Conservation (phyloP, 2,888 invertebrate genomes). For the Iphiclides podalirius region DNA sequence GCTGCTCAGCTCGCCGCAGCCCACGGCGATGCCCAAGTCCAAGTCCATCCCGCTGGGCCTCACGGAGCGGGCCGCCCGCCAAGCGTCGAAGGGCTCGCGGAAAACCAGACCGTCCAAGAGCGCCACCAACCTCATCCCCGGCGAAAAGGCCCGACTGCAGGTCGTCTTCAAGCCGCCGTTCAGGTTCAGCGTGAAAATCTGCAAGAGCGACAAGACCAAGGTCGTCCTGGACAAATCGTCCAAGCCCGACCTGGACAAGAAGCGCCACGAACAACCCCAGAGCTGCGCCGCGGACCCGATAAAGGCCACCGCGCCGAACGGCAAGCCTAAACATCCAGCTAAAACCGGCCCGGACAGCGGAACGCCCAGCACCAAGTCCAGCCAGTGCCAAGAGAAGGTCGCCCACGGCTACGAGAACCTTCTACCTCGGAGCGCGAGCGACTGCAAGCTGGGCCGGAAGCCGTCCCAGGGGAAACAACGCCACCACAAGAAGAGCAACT, state of each 20-base stretch:
- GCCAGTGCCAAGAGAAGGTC: slow-evolving; percentile 44
- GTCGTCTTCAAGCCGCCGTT: slow-evolving; percentile 94
- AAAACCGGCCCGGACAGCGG: slow-evolving; percentile 36
- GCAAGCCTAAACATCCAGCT: slow-evolving; percentile 53
- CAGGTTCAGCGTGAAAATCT: slow-evolving; percentile 90
- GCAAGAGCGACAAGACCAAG: slow-evolving; percentile 85
- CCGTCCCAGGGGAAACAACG: slow-evolving; percentile 50
- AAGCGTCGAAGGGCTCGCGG: slow-evolving; percentile 73
- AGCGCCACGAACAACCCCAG: slow-evolving; percentile 54
- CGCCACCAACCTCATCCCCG: slow-evolving; percentile 83
- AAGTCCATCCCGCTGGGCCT: slow-evolving; percentile 91
- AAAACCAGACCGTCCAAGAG: slow-evolving; percentile 83
- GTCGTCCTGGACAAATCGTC: slow-evolving; percentile 80
- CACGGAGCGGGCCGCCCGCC: slow-evolving; percentile 72
- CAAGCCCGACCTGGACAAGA: slow-evolving; percentile 69
- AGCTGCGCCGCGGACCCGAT: slow-evolving; percentile 46
- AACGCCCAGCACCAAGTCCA: slow-evolving; percentile 45
- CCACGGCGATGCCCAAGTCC: slow-evolving; percentile 85
- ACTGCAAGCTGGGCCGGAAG: slow-evolving; percentile 63
- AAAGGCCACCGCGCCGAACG: slow-evolving; percentile 47
- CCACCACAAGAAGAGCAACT: slow-evolving; percentile 71
- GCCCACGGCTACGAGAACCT: slow-evolving; percentile 65
- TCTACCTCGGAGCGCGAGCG: slow-evolving; percentile 67
- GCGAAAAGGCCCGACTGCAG: slow-evolving; percentile 87
- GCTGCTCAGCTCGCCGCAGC: slow-evolving; percentile 86